phyloP scores from a whole-genome alignment of 2,113 vertebrate species.

The Nestor notabilis region DNA sequence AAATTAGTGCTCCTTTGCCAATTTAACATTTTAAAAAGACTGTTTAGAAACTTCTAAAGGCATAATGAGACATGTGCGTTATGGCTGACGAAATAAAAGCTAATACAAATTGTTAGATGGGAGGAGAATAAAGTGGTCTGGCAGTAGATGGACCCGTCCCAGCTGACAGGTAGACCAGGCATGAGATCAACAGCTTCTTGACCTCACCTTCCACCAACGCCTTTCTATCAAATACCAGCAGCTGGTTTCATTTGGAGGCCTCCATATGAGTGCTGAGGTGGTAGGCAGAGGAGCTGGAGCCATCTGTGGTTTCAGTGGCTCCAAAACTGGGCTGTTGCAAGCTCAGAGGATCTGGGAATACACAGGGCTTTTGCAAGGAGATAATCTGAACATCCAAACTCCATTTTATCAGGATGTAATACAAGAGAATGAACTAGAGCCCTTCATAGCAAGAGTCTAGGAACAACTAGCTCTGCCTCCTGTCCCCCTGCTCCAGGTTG shows the following conservation, averaged over 20 bases:
- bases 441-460: not conserved
- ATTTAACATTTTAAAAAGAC: not conserved
- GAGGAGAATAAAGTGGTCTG: not conserved
- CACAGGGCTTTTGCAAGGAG: not conserved
- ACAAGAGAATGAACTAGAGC: not conserved
- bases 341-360: not conserved
- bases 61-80: not conserved
- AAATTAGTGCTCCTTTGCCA: not conserved
- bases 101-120: too few species aligned
- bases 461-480: not conserved
- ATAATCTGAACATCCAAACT: not conserved
- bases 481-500: not conserved
- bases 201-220: not conserved
- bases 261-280: rapidly evolving
- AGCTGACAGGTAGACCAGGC: not conserved
- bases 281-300: not conserved
- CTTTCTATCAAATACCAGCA: rapidly evolving
- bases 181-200: not conserved
- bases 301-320: not conserved
- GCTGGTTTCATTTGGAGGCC: not conserved
- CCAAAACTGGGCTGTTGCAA: not conserved
- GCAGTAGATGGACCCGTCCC: not conserved
- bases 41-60: not conserved
- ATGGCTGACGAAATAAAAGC: not conserved
- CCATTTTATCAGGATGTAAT: too few species aligned